Conservation (phyloP, 2,113 vertebrate species). For the Brachionichthys hirsutus region DNA sequence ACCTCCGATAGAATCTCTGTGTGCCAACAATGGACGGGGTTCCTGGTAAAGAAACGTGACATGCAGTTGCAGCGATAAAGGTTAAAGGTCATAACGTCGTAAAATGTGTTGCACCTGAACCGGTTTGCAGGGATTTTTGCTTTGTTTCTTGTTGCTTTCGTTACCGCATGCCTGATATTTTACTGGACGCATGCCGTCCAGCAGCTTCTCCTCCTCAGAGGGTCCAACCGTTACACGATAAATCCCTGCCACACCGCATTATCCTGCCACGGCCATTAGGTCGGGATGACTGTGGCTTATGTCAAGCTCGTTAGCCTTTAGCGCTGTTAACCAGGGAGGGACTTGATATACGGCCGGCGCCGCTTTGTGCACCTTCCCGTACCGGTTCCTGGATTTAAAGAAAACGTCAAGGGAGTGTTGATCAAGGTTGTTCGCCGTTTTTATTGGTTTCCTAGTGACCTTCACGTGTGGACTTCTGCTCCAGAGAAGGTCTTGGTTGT, state of each 20-base stretch:
- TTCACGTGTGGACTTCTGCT: background rate
- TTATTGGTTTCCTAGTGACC: slow-evolving; percentile 6
- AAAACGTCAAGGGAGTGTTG: slow-evolving; percentile 23
- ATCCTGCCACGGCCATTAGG: slow-evolving; percentile 55
- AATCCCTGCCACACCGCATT: slow-evolving; percentile 74
- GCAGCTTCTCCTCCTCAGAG: slow-evolving; percentile 35
- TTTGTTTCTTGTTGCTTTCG: background rate
- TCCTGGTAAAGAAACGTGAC: too few relatives aligned
- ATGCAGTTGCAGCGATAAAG: too few relatives aligned
- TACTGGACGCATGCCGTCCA: slow-evolving; percentile 19
- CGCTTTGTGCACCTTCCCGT: slow-evolving; percentile 33
- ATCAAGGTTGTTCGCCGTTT: slow-evolving; percentile 16
- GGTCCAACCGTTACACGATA: slow-evolving; percentile 47
- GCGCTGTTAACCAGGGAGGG: slow-evolving; percentile 46
- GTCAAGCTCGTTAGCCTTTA: slow-evolving; percentile 74
- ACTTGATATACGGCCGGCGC: slow-evolving; percentile 40
- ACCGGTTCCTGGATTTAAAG: slow-evolving; percentile 22
- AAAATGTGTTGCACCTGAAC: too few relatives aligned
- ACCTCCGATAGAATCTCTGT: too few relatives aligned
- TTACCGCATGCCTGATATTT: background rate
- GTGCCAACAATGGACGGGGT: too few relatives aligned
- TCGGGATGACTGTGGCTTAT: slow-evolving; percentile 70
- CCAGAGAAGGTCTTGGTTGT: background rate
- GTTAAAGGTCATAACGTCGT: too few relatives aligned
- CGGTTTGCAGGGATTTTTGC: too few relatives aligned